Conservation (phyloP, 2,113 vertebrate genomes). For the Recurvirostra avosetta region DNA sequence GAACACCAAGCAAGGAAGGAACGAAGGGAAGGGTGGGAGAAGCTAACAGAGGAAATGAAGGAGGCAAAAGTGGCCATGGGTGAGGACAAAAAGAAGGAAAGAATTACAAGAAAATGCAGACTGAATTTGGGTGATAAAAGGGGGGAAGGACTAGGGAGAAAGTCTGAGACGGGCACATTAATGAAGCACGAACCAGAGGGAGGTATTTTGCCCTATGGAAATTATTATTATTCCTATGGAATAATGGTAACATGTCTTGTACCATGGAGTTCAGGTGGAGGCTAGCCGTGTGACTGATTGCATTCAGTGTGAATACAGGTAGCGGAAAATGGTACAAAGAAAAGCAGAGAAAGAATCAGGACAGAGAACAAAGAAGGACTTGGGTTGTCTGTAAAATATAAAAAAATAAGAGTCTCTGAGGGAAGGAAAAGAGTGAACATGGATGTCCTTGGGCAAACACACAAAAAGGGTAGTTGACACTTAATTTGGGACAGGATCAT, state of each 20-base stretch:
- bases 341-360: background rate
- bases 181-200: background rate
- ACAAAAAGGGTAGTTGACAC: background rate
- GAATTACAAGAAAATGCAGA: background rate
- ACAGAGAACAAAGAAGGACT: background rate
- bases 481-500: background rate
- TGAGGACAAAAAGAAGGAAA: background rate
- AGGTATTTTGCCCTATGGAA: background rate
- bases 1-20: background rate
- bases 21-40: background rate
- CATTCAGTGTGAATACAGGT: background rate
- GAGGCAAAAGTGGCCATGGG: background rate
- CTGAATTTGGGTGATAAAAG: background rate
- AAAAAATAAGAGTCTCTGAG: background rate
- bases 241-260: background rate
- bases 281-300: background rate
- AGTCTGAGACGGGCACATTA: background rate
- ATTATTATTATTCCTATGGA: fast-evolving
- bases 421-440: background rate
- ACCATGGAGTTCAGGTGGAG: background rate
- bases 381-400: background rate
- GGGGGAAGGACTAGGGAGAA: background rate
- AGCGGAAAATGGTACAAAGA: background rate
- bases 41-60: background rate
- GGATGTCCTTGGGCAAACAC: background rate